Percentiles rank a stretch among this genome's conserved stretches.
These are phyloP conservation scores for Ischnura elegans DNA, from an alignment of 2,888 invertebrate genomes.

Conservation along the genomic window DNA sequence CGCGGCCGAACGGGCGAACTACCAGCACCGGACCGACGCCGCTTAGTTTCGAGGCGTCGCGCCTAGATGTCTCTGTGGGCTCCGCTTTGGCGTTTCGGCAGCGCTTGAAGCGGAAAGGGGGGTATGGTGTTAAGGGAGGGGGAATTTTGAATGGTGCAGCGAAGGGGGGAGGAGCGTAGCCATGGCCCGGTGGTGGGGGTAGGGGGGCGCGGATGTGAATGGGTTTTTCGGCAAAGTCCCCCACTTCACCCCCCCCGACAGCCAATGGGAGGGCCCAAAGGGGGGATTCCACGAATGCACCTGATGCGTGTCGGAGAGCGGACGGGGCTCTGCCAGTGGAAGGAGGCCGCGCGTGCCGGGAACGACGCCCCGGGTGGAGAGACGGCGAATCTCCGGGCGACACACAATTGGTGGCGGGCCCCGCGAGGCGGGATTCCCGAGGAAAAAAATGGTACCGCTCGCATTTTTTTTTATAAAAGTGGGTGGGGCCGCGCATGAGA, in stretches of 20 bases:
- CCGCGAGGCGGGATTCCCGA: background rate
- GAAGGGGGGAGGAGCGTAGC: conserved; percentile 53
- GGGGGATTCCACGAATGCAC: conserved; percentile 51
- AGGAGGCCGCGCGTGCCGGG: background rate
- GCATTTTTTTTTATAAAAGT: too few relatives aligned
- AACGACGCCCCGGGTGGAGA: conserved; percentile 3
- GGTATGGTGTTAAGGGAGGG: background rate
- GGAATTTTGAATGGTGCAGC: conserved; percentile 53
- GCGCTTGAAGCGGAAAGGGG: background rate
- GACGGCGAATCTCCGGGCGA: background rate
- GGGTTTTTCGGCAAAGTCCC: conserved; percentile 40
- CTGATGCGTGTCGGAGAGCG: conserved; percentile 59
- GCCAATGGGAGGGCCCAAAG: conserved; percentile 6
- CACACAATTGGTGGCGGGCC: conserved; percentile 6
- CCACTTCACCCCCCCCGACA: background rate
- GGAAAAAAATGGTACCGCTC: background rate
- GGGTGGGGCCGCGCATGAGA: too few relatives aligned
- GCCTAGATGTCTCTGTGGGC: conserved; percentile 47
- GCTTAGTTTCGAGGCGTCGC: background rate
- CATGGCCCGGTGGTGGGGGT: conserved; percentile 32
- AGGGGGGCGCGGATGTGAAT: conserved; percentile 4
- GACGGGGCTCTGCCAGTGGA: conserved; percentile 22
- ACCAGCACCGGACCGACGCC: conserved; percentile 9
- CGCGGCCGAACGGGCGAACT: conserved; percentile 12
- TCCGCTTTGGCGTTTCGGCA: conserved; percentile 26